These are phyloP conservation scores for Pangasianodon gigas DNA, from an alignment of 2,113 vertebrate species.

Conservation along the genomic window DNA sequence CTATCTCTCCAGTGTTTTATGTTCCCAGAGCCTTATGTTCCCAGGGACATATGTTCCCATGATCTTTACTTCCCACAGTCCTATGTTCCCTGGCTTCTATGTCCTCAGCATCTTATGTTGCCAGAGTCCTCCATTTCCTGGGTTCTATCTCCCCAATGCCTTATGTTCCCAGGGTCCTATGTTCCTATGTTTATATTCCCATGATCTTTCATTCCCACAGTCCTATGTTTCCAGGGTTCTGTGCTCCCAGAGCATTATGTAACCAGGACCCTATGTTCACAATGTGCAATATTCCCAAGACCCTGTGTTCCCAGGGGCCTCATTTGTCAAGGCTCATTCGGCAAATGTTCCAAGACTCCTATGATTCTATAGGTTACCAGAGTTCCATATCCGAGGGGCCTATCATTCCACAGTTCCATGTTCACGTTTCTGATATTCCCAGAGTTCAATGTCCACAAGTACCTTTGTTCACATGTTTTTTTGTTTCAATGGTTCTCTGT, in stretches of 20 bases:
- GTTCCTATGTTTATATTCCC: neutral
- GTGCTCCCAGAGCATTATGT: neutral
- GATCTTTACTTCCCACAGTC: too few species aligned
- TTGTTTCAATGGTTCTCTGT: neutral
- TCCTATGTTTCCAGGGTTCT: neutral
- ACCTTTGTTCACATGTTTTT: neutral
- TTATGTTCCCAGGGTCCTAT: neutral
- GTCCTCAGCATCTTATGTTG: neutral
- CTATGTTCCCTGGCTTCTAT: neutral
- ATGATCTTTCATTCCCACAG: neutral
- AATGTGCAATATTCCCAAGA: neutral
- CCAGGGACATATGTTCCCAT: too few species aligned
- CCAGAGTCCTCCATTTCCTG: neutral
- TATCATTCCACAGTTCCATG: neutral
- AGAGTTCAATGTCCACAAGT: neutral
- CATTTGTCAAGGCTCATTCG: neutral
- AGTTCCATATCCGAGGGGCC: neutral
- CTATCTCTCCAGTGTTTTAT: too few species aligned
- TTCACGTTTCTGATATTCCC: neutral
- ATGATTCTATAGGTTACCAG: neutral
- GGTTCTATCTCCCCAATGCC: neutral
- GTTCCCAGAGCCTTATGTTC: too few species aligned
- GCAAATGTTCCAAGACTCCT: neutral
- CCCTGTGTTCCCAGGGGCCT: neutral
- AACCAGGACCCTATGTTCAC: neutral